Evolutionary conservation across 2,113 vertebrate genomes (phyloP), one percentile per base, ranked within the genome.

Genomic region (Anolis carolinensis): DNA sequence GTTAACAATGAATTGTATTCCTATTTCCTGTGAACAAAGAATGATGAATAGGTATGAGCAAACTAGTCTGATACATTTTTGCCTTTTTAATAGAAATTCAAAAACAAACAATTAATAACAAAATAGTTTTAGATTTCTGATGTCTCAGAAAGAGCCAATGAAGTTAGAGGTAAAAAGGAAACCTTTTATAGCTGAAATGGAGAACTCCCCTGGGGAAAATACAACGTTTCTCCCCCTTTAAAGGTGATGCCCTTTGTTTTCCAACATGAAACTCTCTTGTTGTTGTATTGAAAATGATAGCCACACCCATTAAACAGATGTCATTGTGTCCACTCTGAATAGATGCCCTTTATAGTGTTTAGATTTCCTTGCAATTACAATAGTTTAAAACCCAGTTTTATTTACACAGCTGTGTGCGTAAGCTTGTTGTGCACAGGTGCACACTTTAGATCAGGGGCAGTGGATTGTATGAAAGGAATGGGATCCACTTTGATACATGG

Each of bases 361-460:
- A 82, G 79, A 23, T 88, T 93, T 94, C 89, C 92, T 88, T 85
- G 86, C 92, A 82, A 80, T 39, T 86, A 87, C 92, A 63, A 89
- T 89, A 86, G 91, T 90, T 87, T 91, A 91, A 81, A 89, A 71
- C 27, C 7, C 52, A 14, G 55, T 59, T 74, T 73, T 94, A 89
- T 95, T 95, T 94, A 94, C 86, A 55, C 94, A 95, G 93, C 93
- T 94, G 93, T 11, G 0, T 81, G 55, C 14, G 1, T 65, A 83
- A 91, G 62, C 81, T 81, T 82, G 83, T 82, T 72, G 0, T 9
- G 39, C 70, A 59, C 82, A 71, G 88, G 86, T 44, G 39, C 39
- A 44, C 39, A 44, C 39, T 0, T 0, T 0, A 11, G 75, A 44
- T 44, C 39, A 87, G 34, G 32, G 1, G 0, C 0, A 86, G 67